Conservation (phyloP, 1,140 invertebrate genomes). For the Dufourea novaeangliae region DNA sequence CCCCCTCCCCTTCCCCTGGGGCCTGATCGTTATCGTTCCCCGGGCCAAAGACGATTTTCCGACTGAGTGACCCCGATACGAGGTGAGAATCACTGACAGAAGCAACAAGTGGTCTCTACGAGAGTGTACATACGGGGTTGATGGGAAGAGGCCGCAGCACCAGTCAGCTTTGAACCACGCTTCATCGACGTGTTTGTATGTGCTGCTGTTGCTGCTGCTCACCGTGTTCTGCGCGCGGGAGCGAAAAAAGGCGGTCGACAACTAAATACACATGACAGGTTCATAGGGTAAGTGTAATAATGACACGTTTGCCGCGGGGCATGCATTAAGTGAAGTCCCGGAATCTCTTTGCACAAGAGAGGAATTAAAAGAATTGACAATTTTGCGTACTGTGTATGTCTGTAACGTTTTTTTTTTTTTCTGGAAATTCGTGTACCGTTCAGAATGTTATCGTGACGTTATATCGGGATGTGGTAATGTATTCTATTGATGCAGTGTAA, state of each 20-base stretch:
- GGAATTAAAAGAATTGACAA: background rate
- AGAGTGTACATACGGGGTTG: constrained; percentile 32
- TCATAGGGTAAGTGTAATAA: constrained; percentile 36
- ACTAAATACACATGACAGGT: background rate
- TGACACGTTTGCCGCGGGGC: background rate
- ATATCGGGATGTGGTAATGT: too few relatives aligned
- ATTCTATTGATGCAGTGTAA: too few relatives aligned
- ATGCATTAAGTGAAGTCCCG: background rate
- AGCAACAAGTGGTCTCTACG: constrained; percentile 58
- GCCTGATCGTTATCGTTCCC: too few relatives aligned
- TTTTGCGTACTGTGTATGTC: background rate
- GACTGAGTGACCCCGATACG: background rate
- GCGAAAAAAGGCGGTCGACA: constrained; percentile 9
- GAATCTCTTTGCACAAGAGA: background rate
- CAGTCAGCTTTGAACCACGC: constrained; percentile 28
- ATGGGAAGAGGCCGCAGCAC: constrained; percentile 33
- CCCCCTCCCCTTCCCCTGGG: background rate
- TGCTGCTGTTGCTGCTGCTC: too few relatives aligned
- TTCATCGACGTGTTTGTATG: background rate
- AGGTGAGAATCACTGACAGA: constrained; percentile 39
- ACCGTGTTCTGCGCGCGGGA: background rate
- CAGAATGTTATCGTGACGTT: too few relatives aligned
- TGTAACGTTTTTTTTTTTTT: too few relatives aligned
- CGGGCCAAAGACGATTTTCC: background rate
- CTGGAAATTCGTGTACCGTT: too few relatives aligned